Conservation (phyloP, 1,140 invertebrate genomes). For the Nylanderia fulva region DNA sequence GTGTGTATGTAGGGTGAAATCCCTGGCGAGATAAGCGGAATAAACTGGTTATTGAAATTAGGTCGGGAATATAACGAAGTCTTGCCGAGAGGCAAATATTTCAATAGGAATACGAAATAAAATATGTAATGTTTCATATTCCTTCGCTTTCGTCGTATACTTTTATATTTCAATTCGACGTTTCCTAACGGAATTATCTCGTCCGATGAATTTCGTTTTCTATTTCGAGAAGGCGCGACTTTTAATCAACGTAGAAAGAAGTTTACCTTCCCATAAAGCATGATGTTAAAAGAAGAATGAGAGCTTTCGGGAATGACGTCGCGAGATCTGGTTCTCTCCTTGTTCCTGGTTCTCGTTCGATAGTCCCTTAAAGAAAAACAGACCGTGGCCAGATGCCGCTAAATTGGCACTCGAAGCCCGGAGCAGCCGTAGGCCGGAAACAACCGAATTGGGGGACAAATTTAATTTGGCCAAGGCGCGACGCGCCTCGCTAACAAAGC, state of each 20-base stretch:
- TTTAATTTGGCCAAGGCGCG: slow-evolving; percentile 70
- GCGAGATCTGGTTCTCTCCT: slow-evolving; percentile 21
- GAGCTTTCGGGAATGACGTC: slow-evolving; percentile 10
- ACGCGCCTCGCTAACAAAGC: slow-evolving; percentile 36
- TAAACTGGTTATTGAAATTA: slow-evolving; percentile 56
- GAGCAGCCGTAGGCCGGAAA: slow-evolving; percentile 67
- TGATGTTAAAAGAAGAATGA: slow-evolving; percentile 56
- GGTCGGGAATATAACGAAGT: slow-evolving; percentile 19
- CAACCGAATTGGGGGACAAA: slow-evolving; percentile 74
- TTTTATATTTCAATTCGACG: neutral
- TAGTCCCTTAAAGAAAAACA: slow-evolving; percentile 74
- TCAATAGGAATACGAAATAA: slow-evolving; percentile 12
- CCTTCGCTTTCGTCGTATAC: neutral
- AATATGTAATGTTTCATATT: slow-evolving; percentile 32
- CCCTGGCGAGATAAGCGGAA: slow-evolving; percentile 20
- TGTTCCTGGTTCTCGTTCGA: slow-evolving; percentile 30
- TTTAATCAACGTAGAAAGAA: slow-evolving; percentile 51
- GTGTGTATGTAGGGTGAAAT: neutral
- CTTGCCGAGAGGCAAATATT: slow-evolving; percentile 16
- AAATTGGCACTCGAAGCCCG: slow-evolving; percentile 76
- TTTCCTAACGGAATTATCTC: slow-evolving; percentile 21
- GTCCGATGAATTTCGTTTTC: slow-evolving; percentile 5
- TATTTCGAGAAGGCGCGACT: neutral
- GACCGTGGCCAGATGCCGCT: slow-evolving; percentile 74
- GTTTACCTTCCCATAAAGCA: slow-evolving; percentile 70